phyloP scores from a whole-genome alignment of 2,888 invertebrate genomes.

The Carcina quercana region DNA sequence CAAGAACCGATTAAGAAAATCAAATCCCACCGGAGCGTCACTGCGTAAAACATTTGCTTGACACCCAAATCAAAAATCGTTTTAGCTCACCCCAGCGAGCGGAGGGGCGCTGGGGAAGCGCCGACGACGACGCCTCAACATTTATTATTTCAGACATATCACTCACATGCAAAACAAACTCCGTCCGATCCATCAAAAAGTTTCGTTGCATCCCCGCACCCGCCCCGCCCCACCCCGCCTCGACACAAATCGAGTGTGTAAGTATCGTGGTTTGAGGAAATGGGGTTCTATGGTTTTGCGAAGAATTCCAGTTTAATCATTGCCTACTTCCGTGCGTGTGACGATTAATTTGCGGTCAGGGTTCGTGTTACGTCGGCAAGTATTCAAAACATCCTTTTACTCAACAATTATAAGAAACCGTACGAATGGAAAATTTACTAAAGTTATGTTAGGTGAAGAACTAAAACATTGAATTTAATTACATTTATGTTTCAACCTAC shows the following conservation, averaged over 20 bases:
- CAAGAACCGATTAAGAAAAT: conserved; percentile 71
- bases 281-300: conserved; percentile 21
- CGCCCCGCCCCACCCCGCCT: conserved; percentile 29
- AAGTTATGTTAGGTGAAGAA: too few species aligned
- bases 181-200: conserved; percentile 74
- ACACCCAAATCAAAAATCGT: conserved; percentile 75
- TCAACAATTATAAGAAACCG: too few species aligned
- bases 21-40: conserved; percentile 64
- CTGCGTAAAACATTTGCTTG: conserved; percentile 72
- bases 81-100: conserved; percentile 62
- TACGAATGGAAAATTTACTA: too few species aligned
- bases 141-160: conserved; percentile 76
- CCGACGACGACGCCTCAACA: conserved; percentile 73
- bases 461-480: too few species aligned
- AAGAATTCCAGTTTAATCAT: conserved; percentile 10
- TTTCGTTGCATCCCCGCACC: conserved; percentile 44
- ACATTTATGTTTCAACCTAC: too few species aligned
- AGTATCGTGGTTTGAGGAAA: conserved; percentile 55
- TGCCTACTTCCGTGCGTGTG: not conserved
- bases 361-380: not conserved
- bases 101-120: conserved; percentile 52
- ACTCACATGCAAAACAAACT: conserved; percentile 75
- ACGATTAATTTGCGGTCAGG: conserved; percentile 10
- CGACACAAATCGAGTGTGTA: conserved; percentile 71
- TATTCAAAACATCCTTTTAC: too few species aligned